Evolutionary conservation across 2,113 vertebrate genomes (phyloP).

Genomic region (Merops nubicus): DNA sequence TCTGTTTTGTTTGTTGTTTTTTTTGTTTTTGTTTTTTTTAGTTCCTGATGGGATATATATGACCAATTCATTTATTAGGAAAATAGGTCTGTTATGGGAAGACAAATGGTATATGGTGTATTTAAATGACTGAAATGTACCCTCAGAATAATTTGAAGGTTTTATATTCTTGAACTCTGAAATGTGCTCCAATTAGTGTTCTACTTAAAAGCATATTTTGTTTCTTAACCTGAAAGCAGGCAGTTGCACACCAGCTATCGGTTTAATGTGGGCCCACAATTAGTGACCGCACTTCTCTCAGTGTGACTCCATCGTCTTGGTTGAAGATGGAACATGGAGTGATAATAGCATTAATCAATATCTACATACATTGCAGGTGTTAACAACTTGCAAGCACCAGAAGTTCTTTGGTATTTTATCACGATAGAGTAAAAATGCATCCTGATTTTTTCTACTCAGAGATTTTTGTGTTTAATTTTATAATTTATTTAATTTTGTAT

Average conservation of each 20-base stretch:
- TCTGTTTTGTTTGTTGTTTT: too few species aligned
- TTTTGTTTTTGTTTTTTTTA: neutral
- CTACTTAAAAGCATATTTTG: neutral
- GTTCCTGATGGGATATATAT: neutral
- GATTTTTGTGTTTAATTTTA: neutral
- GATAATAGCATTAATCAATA: neutral
- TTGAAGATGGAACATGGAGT: neutral
- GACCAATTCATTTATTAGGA: neutral
- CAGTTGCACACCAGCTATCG: neutral
- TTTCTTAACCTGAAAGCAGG: neutral
- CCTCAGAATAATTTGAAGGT: neutral
- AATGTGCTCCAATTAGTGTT: neutral
- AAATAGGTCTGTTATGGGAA: neutral
- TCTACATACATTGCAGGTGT: neutral
- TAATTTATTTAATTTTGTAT: too few species aligned
- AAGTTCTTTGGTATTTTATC: neutral
- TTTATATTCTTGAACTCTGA: neutral
- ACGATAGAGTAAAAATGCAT: neutral
- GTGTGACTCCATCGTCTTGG: neutral
- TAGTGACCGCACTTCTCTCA: neutral
- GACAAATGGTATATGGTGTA: neutral
- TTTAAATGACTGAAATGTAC: neutral
- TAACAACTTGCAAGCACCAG: neutral
- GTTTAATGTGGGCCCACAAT: neutral
- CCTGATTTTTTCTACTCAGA: neutral